These are phyloP conservation scores for Tillus elongatus DNA, from an alignment of 2,888 invertebrate genomes.

Conservation along the genomic window DNA sequence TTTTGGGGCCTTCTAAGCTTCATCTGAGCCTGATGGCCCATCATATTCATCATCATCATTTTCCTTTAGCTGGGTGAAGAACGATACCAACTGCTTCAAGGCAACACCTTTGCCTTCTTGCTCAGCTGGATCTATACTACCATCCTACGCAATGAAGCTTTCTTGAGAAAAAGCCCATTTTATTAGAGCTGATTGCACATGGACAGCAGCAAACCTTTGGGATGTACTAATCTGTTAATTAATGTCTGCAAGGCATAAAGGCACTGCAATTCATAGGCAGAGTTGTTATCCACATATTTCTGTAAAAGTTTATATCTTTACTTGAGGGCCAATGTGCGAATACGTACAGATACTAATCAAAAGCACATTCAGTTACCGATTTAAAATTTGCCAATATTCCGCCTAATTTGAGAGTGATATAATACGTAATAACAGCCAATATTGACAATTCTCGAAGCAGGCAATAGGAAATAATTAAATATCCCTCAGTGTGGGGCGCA, in stretches of 20 bases:
- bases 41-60: constrained; percentile 53
- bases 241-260: constrained; percentile 76
- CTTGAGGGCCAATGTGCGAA: no score
- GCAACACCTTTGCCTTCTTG: constrained; percentile 75
- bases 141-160: constrained; percentile 73
- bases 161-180: constrained; percentile 71
- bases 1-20: constrained; percentile 35
- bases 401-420: no score
- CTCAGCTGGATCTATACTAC: constrained; percentile 57
- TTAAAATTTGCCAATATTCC: no score
- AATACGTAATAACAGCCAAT: no score
- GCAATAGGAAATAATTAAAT: no score
- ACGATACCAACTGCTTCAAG: constrained; percentile 61
- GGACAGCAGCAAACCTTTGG: constrained; percentile 61
- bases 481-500: no score
- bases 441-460: no score
- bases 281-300: constrained; percentile 61
- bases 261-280: constrained; percentile 68
- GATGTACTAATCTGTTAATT: constrained; percentile 70
- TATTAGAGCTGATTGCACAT: constrained; percentile 74
- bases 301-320: constrained; percentile 53
- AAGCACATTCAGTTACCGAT: no score
- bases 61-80: constrained; percentile 62
- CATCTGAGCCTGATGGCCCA: constrained; percentile 32
- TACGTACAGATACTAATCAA: no score